phyloP scores from a whole-genome alignment of 2,888 invertebrate genomes.

The Epinotia bilunana region DNA sequence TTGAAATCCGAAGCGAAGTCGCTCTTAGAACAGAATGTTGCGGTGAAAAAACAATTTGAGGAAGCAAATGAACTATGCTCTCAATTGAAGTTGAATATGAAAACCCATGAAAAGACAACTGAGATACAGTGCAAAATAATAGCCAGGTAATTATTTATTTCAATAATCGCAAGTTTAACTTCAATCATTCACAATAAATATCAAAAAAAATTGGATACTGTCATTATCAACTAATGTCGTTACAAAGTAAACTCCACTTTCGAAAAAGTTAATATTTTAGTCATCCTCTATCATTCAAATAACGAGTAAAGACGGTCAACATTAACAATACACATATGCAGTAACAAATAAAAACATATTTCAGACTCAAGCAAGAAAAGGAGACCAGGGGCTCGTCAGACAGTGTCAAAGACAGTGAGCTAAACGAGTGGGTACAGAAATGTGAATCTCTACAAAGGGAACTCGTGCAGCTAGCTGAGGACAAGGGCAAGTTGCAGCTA shows the following conservation, averaged over 20 bases:
- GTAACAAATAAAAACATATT: conserved; percentile 24
- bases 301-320: background rate
- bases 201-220: background rate
- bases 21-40: conserved; percentile 64
- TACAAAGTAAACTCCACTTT: no score
- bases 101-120: conserved; percentile 75
- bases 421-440: conserved; percentile 66
- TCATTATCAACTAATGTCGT: no score
- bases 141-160: conserved; percentile 62
- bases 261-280: no score
- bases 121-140: conserved; percentile 76
- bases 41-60: conserved; percentile 66
- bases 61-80: conserved; percentile 64
- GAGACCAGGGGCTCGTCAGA: conserved; percentile 62
- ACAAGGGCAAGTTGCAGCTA: conserved; percentile 52
- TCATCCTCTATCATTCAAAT: no score
- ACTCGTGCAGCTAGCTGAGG: conserved; percentile 51
- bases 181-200: background rate
- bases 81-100: conserved; percentile 71
- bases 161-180: background rate
- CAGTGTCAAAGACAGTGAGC: conserved; percentile 63
- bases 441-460: conserved; percentile 63
- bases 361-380: conserved; percentile 70
- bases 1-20: conserved; percentile 66
- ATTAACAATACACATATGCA: background rate